Percentiles rank a stretch among this genome's conserved stretches.
Conservation (phyloP, 2,888 invertebrate species). For the Nomada ruficornis region DNA sequence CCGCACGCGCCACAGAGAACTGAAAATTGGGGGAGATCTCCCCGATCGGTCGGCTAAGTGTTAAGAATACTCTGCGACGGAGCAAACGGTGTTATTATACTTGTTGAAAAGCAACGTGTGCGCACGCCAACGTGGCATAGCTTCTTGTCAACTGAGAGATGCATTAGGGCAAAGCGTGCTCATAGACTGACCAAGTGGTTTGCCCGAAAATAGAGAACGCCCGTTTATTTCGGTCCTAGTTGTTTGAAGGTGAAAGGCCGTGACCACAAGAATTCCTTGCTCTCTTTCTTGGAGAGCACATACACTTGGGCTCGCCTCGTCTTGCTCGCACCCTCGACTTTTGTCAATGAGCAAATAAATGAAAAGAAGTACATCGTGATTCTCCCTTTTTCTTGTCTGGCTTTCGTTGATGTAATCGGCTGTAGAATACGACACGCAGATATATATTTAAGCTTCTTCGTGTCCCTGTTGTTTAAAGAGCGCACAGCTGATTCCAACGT, state of each 20-base stretch:
- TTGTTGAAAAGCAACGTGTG: background rate
- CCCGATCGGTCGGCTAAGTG: no score
- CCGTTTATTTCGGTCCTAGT: constrained; percentile 61
- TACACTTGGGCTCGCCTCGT: constrained; percentile 23
- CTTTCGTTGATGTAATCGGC: background rate
- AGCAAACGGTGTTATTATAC: background rate
- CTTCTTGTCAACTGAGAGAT: constrained; percentile 15
- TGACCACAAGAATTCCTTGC: constrained; percentile 26
- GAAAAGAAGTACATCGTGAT: background rate
- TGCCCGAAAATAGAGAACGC: constrained; percentile 61
- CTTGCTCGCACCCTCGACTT: background rate
- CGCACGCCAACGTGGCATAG: constrained; percentile 5
- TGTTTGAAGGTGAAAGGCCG: constrained; percentile 64
- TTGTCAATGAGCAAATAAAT: constrained; percentile 21
- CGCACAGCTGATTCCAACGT: background rate
- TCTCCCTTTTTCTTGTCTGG: background rate
- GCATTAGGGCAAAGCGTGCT: constrained; percentile 46
- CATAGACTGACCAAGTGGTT: constrained; percentile 26
- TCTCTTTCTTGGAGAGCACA: constrained; percentile 40
- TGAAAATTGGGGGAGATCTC: no score
- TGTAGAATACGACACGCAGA: background rate
- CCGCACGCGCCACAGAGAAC: no score
- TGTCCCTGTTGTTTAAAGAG: background rate
- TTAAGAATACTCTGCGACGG: background rate
- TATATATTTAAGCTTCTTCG: background rate